phyloP scores from a whole-genome alignment of 2,113 vertebrate genomes.

The Limanda limanda region DNA sequence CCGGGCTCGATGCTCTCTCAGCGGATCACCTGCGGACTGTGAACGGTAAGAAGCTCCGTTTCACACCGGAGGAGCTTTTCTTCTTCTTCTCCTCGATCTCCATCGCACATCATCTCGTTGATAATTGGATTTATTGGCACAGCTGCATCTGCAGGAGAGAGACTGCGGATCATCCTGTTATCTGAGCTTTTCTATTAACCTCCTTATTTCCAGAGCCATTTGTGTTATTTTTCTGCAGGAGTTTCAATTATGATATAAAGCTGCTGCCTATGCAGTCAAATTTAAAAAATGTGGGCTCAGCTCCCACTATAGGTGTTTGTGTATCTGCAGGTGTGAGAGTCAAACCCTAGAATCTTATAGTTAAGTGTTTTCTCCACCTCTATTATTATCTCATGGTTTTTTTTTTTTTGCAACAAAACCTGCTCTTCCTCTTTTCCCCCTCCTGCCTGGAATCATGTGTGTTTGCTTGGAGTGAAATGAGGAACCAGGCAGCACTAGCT shows the following conservation, averaged over 20 bases:
- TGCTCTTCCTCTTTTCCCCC: slow-evolving; percentile 5
- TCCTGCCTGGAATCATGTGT: background rate
- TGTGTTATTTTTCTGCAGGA: background rate
- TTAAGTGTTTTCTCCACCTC: background rate
- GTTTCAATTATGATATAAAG: background rate
- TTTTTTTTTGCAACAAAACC: slow-evolving; percentile 1
- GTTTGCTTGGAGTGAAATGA: slow-evolving; percentile 28
- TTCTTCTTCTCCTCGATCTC: background rate
- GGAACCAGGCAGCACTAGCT: slow-evolving; percentile 17
- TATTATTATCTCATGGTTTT: background rate
- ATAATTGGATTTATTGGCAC: slow-evolving; percentile 31
- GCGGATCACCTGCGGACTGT: slow-evolving; percentile 10
- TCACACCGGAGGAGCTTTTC: background rate
- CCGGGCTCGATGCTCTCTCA: background rate
- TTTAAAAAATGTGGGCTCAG: background rate
- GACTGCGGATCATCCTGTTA: slow-evolving; percentile 40
- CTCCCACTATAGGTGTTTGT: background rate
- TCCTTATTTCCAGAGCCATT: background rate
- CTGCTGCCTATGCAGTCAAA: background rate
- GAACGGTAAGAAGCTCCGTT: slow-evolving; percentile 48
- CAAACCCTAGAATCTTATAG: background rate
- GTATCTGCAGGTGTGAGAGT: background rate
- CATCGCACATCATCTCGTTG: background rate
- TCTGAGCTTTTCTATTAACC: background rate
- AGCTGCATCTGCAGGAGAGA: slow-evolving; percentile 40